phyloP scores from a whole-genome alignment of 2,888 invertebrate species.

The Drosophila mercatorum region DNA sequence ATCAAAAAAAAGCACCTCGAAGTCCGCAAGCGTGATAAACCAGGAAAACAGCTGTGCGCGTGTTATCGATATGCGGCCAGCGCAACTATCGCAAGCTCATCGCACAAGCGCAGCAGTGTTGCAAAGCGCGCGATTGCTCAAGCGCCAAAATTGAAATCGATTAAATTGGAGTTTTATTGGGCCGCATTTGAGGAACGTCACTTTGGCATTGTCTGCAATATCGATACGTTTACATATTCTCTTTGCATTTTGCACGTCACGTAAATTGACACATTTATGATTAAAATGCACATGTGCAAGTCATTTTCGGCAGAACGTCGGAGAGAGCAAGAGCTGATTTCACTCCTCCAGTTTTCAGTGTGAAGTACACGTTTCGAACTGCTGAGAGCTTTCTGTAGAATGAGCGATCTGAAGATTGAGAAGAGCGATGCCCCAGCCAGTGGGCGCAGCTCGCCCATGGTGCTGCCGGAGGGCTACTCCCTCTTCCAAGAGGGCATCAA shows the following conservation, averaged over 20 bases:
- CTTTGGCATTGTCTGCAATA: background rate
- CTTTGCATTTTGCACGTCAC: background rate
- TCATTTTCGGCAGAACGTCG: slow-evolving; percentile 14
- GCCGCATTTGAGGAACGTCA: background rate
- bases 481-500: slow-evolving; percentile 62
- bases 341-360: slow-evolving; percentile 35
- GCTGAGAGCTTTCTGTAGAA: slow-evolving; percentile 10
- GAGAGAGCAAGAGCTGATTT: slow-evolving; percentile 1
- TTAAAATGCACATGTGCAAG: background rate
- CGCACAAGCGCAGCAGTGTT: slow-evolving; percentile 26
- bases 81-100: slow-evolving; percentile 31
- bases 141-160: slow-evolving; percentile 31
- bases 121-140: background rate
- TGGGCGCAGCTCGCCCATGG: slow-evolving; percentile 1
- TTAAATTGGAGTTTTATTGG: background rate
- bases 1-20: slow-evolving; percentile 40
- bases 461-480: slow-evolving; percentile 38
- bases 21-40: slow-evolving; percentile 56
- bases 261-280: slow-evolving; percentile 5
- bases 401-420: slow-evolving; percentile 29
- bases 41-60: slow-evolving; percentile 41
- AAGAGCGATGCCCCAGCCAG: slow-evolving; percentile 15
- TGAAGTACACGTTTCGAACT: slow-evolving; percentile 7
- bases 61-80: slow-evolving; percentile 36
- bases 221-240: slow-evolving; percentile 5